Evolutionary conservation across 2,797 vertebrate species (phyloP), one percentile per base, ranked within the genome.

Genomic region (Natrix natrix): DNA sequence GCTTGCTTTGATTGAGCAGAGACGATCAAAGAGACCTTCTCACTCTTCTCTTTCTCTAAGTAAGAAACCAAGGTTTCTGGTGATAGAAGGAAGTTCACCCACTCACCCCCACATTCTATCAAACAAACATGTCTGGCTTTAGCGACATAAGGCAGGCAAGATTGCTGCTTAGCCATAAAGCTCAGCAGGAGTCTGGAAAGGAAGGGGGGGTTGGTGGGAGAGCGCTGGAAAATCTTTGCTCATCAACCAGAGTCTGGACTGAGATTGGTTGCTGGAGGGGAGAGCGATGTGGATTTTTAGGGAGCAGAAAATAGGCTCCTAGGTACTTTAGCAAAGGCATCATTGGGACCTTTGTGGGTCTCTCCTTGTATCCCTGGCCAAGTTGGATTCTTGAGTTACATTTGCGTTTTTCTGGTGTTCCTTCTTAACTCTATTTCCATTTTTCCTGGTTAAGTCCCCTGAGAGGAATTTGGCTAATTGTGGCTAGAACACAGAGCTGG

Each of bases 221-320:
- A 37, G 43, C 14, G 32, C 69, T 93, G 90, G 90, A 93, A 93
- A 93, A 93, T 66, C 93, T 91, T 91, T 4, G 69, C 93, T 93
- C 93, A 91, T 91, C 93, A 32, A 52, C 90, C 87, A 91, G 90
- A 91, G 17, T 8, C 24, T 54, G 89, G 90, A 61, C 69, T 89
- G 66, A 90, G 92, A 87, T 91, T 59, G 11, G 69, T 91, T 60
- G 22, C 87, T 1, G 0, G 20, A n/a, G 43, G 61, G 43, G 43
- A 63, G 90, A 63, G 24, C 1, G 16, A 7, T 28, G 56, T 91
- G 26, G 12, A 32, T 90, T 93, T 93, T 93, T 43, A 26, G 28
- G n/a, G 24, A 89, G 48, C 48, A 56, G 87, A 63, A 54, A 61
- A 24, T 57, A 17, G n/a, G 4, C 83, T 86, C 48, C 14, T 66